phyloP scores from a whole-genome alignment of 2,888 invertebrate genomes.

The Sphecodes monilicornis region DNA sequence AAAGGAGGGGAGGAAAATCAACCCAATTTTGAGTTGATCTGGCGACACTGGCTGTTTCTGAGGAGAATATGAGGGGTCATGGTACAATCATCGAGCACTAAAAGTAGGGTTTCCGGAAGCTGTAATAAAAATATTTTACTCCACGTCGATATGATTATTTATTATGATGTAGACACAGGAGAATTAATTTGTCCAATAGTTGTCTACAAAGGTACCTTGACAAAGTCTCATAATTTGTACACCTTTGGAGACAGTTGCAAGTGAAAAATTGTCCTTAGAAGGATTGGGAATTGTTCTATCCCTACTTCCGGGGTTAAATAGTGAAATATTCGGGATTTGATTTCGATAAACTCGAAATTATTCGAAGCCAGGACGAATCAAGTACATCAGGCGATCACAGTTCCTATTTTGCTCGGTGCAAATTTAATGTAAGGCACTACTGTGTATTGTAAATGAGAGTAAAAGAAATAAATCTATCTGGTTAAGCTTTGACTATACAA shows the following conservation, averaged over 20 bases:
- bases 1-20: too few species aligned
- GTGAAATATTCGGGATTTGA: background rate
- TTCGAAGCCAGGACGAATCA: constrained; percentile 59
- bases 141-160: background rate
- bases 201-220: background rate
- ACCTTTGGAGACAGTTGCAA: background rate
- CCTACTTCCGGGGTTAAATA: background rate
- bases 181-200: background rate
- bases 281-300: background rate
- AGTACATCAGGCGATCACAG: constrained; percentile 82
- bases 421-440: constrained; percentile 66
- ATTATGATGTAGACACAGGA: background rate
- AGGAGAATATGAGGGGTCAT: too few species aligned
- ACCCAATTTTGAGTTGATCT: too few species aligned
- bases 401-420: constrained; percentile 80
- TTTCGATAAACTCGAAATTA: background rate
- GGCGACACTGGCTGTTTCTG: too few species aligned
- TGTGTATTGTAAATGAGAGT: constrained; percentile 40
- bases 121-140: background rate
- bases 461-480: constrained; percentile 54
- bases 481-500: constrained; percentile 64
- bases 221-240: background rate
- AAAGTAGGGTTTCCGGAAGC: too few species aligned
- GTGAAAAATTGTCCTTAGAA: background rate
- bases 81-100: background rate